Base-by-base conservation (phyloP, 2,888 invertebrate genomes). In the Cheilosia variabilis region DNA sequence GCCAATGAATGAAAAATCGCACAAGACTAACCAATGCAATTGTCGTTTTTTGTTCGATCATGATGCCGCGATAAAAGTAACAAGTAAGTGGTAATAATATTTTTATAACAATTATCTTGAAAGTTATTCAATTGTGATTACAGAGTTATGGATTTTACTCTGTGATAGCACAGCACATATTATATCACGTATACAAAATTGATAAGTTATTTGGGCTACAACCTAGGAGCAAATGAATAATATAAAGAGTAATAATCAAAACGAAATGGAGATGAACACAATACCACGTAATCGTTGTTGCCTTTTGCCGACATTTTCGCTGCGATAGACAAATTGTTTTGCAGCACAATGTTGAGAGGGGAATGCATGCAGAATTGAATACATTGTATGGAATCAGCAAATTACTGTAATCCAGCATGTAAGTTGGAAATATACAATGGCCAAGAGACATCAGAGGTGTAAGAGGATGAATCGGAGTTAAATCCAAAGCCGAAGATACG, bases 261-360 rank as follows among this genome's bases (percentile, higher is more conserved):
- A 24, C 24, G 53, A 60, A 62, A 41, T 22, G 13, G 50, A 76
- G 76, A 76, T 77, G 66, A 77, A 27, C 27, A 19, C 53, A 65
- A 75, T 66, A 66, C n/a, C 43, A 71, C 55, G 53, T 72, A 57
- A 73, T 77, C 72, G 43, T 19, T 68, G 66, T 52, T 73, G 78
- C 43, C 43, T 63, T 37, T 22, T 27, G 57, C 13, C 15, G 27
- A 17, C 37, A 65, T 58, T 73, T 73, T 65, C 72, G 68, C 41
- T 47, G 69, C 53, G 27, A 65, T 75, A 65, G 41, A 58, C 22
- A 78, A 45, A 68, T 77, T 41, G 57, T 58, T 66, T 19, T 60
- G 50, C n/a, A 50, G 58, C 15, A 55, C 58, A 27, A 37, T 65
- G 50, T 17, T 52, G 13, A 37, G 22, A 22, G 47, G 65, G n/a